phyloP scores from a whole-genome alignment of 30 jellyfish, hydroid and myxozoan genomes.

The Pseudorhiza aurosa region DNA sequence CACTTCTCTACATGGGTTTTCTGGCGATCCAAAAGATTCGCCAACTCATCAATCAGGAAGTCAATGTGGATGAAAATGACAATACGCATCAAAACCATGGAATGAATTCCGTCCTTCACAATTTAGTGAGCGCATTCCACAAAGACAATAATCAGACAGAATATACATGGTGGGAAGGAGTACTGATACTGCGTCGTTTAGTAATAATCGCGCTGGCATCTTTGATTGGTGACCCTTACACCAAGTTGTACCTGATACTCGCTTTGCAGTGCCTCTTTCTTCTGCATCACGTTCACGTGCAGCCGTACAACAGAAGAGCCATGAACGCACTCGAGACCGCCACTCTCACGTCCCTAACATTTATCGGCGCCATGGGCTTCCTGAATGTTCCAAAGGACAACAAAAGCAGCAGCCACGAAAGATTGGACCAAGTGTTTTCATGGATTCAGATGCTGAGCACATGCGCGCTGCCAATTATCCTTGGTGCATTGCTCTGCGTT shows the following conservation, averaged over 20 bases:
- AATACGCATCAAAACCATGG: not conserved
- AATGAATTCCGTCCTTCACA: not conserved
- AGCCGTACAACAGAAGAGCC: conserved; percentile 30
- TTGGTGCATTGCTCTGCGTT: not conserved
- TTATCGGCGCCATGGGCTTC: conserved; percentile 17
- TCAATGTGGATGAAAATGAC: not conserved
- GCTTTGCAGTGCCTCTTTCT: conserved; percentile 11
- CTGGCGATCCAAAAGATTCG: not conserved
- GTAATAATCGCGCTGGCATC: not conserved
- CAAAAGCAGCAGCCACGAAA: not conserved
- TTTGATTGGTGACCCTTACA: conserved; percentile 2
- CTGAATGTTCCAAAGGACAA: not conserved
- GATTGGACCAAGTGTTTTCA: not conserved
- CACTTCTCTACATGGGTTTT: conserved; percentile 1
- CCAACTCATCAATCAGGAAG: not conserved
- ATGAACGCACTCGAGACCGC: conserved; percentile 25
- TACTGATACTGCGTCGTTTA: conserved; percentile 24
- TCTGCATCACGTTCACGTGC: conserved; percentile 47
- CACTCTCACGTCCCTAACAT: not conserved
- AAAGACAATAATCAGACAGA: not conserved
- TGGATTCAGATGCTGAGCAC: not conserved
- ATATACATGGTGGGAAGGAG: conserved; percentile 39
- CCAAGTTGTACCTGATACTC: conserved; percentile 3
- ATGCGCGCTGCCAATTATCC: not conserved
- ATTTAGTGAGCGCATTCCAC: conserved; percentile 17